Conservation (phyloP, 2,888 invertebrate species). For the Lycia hirtaria region DNA sequence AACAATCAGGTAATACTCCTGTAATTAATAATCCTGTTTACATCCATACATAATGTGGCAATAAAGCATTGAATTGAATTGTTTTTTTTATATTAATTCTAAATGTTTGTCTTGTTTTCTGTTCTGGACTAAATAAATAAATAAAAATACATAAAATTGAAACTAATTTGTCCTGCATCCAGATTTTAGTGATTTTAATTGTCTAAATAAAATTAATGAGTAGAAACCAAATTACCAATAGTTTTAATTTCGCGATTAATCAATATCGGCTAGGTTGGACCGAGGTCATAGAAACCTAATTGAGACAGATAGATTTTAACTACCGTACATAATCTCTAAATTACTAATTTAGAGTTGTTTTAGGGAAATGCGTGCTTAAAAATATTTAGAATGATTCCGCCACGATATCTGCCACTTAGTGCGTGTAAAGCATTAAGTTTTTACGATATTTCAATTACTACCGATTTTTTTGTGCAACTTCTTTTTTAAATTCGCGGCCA, state of each 20-base stretch:
- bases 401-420: background rate
- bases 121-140: no score
- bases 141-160: no score
- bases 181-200: no score
- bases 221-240: constrained; percentile 9
- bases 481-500: background rate
- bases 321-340: constrained; percentile 7
- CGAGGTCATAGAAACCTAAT: constrained; percentile 23
- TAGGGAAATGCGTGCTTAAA: constrained; percentile 6
- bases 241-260: constrained; percentile 21
- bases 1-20: no score
- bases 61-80: no score
- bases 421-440: background rate
- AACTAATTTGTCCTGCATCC: no score
- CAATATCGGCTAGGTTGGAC: constrained; percentile 4
- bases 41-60: no score
- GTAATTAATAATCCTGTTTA: no score
- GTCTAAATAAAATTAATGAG: constrained; percentile 3
- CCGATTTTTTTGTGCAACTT: no score
- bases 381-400: constrained; percentile 2
- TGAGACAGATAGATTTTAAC: constrained; percentile 4
- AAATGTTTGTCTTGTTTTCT: no score
- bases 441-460: background rate
- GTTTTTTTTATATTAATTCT: no score
- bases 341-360: constrained; percentile 3